Conservation (phyloP, 2,888 invertebrate genomes). For the Stomorhina lunata region DNA sequence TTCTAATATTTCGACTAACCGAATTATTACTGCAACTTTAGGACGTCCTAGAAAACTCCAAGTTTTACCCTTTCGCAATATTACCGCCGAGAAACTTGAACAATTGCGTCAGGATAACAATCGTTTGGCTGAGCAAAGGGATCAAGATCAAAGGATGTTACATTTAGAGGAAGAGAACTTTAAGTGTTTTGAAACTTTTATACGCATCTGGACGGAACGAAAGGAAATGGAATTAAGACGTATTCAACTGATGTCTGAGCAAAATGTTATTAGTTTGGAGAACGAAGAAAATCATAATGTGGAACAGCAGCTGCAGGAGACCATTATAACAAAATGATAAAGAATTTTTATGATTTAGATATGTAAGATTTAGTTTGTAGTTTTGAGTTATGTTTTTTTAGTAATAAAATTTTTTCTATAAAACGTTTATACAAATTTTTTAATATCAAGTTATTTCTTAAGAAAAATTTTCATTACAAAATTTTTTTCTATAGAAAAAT, state of each 20-base stretch:
- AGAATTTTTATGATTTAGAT: background rate
- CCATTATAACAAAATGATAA: constrained; percentile 42
- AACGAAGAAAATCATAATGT: constrained; percentile 43
- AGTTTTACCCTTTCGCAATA: constrained; percentile 51
- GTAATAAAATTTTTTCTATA: background rate
- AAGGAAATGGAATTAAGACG: constrained; percentile 48
- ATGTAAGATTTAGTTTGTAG: background rate
- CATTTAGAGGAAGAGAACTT: constrained; percentile 69
- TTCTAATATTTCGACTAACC: background rate
- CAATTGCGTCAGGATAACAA: constrained; percentile 70
- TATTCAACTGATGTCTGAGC: constrained; percentile 6
- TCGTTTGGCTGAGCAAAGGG: constrained; percentile 67
- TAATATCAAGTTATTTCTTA: too few species aligned
- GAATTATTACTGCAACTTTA: background rate
- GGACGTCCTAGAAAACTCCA: background rate
- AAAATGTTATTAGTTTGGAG: constrained; percentile 17
- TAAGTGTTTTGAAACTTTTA: constrained; percentile 65
- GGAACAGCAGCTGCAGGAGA: constrained; percentile 36
- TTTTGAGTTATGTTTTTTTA: constrained; percentile 20
- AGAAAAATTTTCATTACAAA: too few species aligned
- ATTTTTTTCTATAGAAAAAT: too few species aligned
- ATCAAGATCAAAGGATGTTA: constrained; percentile 62
- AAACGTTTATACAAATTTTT: too few species aligned
- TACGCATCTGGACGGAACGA: constrained; percentile 67
- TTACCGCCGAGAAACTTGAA: constrained; percentile 71